Evolutionary conservation across 2,113 vertebrate genomes (phyloP).

Genomic region (Cyanoderma ruficeps): DNA sequence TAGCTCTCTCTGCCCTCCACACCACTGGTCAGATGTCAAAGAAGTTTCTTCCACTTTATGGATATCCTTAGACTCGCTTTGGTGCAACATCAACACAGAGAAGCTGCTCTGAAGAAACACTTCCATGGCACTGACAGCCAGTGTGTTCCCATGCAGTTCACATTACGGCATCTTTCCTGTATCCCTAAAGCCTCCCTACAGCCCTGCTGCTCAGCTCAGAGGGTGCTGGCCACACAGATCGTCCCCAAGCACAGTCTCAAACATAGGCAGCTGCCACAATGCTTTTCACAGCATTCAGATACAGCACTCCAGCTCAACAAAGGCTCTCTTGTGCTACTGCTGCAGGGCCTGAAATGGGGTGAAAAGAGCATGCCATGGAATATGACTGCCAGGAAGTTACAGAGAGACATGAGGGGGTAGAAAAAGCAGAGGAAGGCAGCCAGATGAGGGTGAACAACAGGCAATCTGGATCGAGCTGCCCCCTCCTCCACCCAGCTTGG

Average conservation of each 20-base stretch:
- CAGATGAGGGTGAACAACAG: neutral
- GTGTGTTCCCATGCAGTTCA: neutral
- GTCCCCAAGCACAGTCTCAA: neutral
- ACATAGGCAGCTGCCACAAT: neutral
- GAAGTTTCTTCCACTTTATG: neutral
- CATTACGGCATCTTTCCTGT: neutral
- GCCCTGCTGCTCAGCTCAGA: neutral
- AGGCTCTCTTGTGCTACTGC: neutral
- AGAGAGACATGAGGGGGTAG: neutral
- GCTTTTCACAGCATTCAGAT: neutral
- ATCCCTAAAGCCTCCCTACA: neutral
- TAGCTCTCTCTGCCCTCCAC: neutral
- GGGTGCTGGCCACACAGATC: neutral
- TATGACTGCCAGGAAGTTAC: neutral
- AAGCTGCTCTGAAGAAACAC: neutral
- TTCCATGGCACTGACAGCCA: fast-evolving
- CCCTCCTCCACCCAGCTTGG: neutral
- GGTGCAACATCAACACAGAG: neutral
- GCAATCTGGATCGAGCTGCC: neutral
- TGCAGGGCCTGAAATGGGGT: neutral
- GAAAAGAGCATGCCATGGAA: neutral
- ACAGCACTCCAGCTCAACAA: neutral
- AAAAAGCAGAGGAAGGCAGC: neutral
- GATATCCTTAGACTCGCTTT: fast-evolving
- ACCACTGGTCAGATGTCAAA: fast-evolving